Base-by-base conservation (phyloP, 2,888 invertebrate species). In the Brachynemurus nebulosus region DNA sequence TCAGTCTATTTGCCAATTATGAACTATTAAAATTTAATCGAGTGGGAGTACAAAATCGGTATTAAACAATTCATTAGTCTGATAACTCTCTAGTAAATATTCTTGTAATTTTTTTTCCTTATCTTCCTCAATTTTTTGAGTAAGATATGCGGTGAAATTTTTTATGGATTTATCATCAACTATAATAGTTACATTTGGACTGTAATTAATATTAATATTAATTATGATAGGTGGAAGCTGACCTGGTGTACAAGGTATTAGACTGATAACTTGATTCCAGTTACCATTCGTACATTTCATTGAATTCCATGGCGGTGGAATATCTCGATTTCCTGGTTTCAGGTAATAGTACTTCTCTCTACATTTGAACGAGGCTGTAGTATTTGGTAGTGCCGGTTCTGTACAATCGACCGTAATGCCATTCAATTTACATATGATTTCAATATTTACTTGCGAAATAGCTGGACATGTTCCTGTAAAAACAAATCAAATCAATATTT, bases 201-300 rank as follows among this genome's bases (percentile, higher is more conserved):
- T 33, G 9, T 33, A 33, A 33, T 33, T 33, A 16, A 14, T 33
- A 33, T 14, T 33, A 33, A 33, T 33, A 16, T 33, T 33, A 16
- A 16, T 33, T 33, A 14, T 18, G 12, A 37, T 37, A 20, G 37
- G n/a, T 30, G 30, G n/a, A 4, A 3, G 37, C 37, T 45, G 18
- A 48, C 48, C 48, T 44, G 48, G 48, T 19, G 21, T 18, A 34
- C 48, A 48, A 14, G 14, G 17, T 17, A 42, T 38, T n/a, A 44
- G 25, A 23, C 20, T 35, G 17, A n/a, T n/a, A n/a, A n/a, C n/a
- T n/a, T 19, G 14, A 30, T 48, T 44, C 48, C 48, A 48, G 5
- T 34, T 36, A n/a, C 48, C 48, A 27, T 44, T 44, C 9, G 9
- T 23, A 25, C 48, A 48, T 21, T 17, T 17, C 5, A 41, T 35